phyloP scores from a whole-genome alignment of 2,888 invertebrate species.

The Timema podura region DNA sequence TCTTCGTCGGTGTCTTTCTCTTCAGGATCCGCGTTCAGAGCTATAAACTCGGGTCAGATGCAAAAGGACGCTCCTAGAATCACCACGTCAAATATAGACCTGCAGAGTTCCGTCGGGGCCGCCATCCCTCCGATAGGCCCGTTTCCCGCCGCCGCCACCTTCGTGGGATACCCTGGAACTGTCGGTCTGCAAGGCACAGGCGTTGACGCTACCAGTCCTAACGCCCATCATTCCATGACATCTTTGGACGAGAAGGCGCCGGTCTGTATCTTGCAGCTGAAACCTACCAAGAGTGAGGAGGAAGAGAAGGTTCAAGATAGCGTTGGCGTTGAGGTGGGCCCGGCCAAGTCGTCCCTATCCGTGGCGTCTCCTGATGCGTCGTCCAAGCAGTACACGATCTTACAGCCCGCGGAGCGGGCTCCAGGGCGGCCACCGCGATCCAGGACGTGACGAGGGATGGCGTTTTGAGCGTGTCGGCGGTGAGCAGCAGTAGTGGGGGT shows the following conservation, averaged over 20 bases:
- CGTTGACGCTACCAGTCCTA: background rate
- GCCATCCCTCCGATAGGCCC: conserved; percentile 52
- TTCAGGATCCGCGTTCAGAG: conserved; percentile 71
- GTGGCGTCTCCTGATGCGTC: conserved; percentile 39
- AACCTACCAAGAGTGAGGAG: conserved; percentile 37
- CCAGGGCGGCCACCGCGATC: conserved; percentile 74
- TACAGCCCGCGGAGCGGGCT: conserved; percentile 78
- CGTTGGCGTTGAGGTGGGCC: conserved; percentile 41
- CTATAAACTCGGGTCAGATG: conserved; percentile 52
- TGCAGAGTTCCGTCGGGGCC: conserved; percentile 35
- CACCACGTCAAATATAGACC: conserved; percentile 37
- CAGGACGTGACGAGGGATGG: conserved; percentile 71
- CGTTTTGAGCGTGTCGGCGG: conserved; percentile 57
- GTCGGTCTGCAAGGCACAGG: conserved; percentile 19
- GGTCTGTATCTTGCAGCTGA: conserved; percentile 48
- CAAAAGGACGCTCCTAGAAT: conserved; percentile 33
- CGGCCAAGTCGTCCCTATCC: conserved; percentile 41
- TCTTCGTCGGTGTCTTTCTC: conserved; percentile 46
- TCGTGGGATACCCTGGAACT: conserved; percentile 63
- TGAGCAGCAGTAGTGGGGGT: conserved; percentile 40
- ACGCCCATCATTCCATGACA: conserved; percentile 26
- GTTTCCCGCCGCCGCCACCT: conserved; percentile 67
- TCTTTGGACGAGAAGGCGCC: conserved; percentile 43
- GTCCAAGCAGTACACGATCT: conserved; percentile 80
- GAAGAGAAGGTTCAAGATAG: conserved; percentile 29